These are phyloP conservation scores for Taenaris catops DNA, from an alignment of 2,888 invertebrate genomes.

Conservation along the genomic window DNA sequence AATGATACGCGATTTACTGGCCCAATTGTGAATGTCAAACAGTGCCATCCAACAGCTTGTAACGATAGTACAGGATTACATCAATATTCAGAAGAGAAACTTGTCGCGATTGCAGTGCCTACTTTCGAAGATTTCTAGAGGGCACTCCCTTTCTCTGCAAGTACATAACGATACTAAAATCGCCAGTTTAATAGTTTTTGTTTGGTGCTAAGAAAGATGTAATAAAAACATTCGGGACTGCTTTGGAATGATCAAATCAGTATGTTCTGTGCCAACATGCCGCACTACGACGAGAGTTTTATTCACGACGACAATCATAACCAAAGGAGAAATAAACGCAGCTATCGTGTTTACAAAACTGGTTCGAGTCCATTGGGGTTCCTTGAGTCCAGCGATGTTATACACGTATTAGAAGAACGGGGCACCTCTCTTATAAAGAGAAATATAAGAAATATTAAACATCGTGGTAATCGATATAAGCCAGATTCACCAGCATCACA, in stretches of 20 bases:
- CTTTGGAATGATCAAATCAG: slow-evolving; percentile 9
- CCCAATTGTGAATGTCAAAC: slow-evolving; percentile 24
- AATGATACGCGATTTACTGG: slow-evolving; percentile 32
- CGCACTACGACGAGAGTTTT: slow-evolving; percentile 76
- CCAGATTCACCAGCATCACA: slow-evolving; percentile 34
- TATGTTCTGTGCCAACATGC: slow-evolving; percentile 49
- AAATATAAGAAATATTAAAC: slow-evolving; percentile 64
- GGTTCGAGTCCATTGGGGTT: slow-evolving; percentile 52
- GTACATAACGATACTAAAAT: slow-evolving; percentile 32
- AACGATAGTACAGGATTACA: slow-evolving; percentile 21
- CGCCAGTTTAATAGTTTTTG: too few relatives aligned
- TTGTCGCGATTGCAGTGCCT: slow-evolving; percentile 36
- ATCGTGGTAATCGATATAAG: slow-evolving; percentile 51
- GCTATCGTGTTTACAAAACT: slow-evolving; percentile 72
- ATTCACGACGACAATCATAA: slow-evolving; percentile 69
- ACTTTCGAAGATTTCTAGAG: slow-evolving; percentile 67
- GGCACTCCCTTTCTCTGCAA: slow-evolving; percentile 53
- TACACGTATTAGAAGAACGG: slow-evolving; percentile 57
- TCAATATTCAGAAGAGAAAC: slow-evolving; percentile 30
- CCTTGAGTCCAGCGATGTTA: slow-evolving; percentile 51
- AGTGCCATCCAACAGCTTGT: slow-evolving; percentile 18
- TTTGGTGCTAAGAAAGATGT: not conserved
- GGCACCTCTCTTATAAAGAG: slow-evolving; percentile 63
- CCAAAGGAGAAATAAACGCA: slow-evolving; percentile 70
- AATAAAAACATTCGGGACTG: not conserved